These are phyloP conservation scores for Cirrhinus molitorella DNA, from an alignment of 2,797 vertebrate species.

Conservation along the genomic window DNA sequence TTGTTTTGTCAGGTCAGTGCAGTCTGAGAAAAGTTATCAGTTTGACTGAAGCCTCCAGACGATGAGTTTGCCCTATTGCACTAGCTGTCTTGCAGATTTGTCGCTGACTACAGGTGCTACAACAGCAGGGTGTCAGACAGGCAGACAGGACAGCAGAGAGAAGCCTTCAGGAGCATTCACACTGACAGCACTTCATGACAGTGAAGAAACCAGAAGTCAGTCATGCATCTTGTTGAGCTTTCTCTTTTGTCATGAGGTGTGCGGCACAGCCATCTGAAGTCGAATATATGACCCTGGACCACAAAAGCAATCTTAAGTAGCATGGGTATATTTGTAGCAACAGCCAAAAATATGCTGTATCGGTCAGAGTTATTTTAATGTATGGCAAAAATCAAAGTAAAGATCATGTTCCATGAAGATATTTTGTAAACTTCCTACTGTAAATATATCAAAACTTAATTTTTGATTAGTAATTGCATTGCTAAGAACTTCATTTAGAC, in stretches of 20 bases:
- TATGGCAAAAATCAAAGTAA: too few relatives aligned
- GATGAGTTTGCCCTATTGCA: slow-evolving; percentile 45
- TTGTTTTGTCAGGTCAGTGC: slow-evolving; percentile 3
- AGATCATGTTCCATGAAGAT: too few relatives aligned
- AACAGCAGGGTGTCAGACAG: slow-evolving; percentile 55
- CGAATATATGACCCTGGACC: too few relatives aligned
- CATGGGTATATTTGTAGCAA: too few relatives aligned
- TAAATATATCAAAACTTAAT: too few relatives aligned
- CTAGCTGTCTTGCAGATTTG: slow-evolving; percentile 31
- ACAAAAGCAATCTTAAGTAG: too few relatives aligned
- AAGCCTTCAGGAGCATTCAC: background rate
- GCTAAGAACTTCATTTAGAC: too few relatives aligned
- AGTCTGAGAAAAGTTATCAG: background rate
- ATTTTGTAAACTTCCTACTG: too few relatives aligned
- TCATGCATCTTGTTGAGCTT: background rate
- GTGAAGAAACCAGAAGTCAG: background rate
- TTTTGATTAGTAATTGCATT: too few relatives aligned
- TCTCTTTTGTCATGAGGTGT: background rate
- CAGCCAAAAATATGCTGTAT: too few relatives aligned
- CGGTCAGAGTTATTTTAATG: too few relatives aligned
- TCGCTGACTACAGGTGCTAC: slow-evolving; percentile 63
- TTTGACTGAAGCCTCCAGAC: slow-evolving; percentile 35
- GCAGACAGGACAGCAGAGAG: slow-evolving; percentile 18
- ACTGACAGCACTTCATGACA: background rate
- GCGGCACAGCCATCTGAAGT: background rate